Evolutionary conservation across 1,140 invertebrate species (phyloP).

Genomic region (Scaptodrosophila lebanonensis): DNA sequence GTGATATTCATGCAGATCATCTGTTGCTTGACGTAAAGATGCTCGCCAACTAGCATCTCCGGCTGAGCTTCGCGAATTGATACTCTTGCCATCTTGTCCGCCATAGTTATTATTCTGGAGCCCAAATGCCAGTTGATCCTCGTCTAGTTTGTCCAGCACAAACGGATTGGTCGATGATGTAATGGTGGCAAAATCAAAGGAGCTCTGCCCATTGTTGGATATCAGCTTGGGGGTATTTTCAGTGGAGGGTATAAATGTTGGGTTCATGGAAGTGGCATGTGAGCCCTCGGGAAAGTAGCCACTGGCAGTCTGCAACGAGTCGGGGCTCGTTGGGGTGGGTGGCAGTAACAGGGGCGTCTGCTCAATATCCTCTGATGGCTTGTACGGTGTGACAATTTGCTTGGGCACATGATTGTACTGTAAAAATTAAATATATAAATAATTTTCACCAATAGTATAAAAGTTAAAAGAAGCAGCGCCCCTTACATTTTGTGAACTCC

Average conservation of each 20-base stretch:
- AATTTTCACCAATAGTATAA: not conserved
- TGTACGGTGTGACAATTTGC: constrained; percentile 92
- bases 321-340: constrained; percentile 78
- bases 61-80: constrained; percentile 11
- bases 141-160: constrained; percentile 45
- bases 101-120: constrained; percentile 72
- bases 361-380: constrained; percentile 88
- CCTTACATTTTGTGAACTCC: constrained; percentile 79
- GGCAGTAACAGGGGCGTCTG: constrained; percentile 79
- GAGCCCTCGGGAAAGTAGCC: constrained; percentile 71
- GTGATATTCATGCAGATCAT: constrained; percentile 89
- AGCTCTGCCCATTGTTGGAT: constrained; percentile 58
- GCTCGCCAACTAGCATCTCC: constrained; percentile 39
- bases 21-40: constrained; percentile 36
- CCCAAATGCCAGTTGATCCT: constrained; percentile 54
- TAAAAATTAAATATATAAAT: not conserved
- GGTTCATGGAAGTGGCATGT: constrained; percentile 59
- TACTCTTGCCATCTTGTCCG: constrained; percentile 45
- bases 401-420: constrained; percentile 88
- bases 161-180: constrained; percentile 68
- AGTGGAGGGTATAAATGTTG: constrained; percentile 71
- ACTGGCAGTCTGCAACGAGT: constrained; percentile 78
- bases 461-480: not conserved
- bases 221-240: constrained; percentile 71
- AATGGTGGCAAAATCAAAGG: constrained; percentile 60